Percentiles rank a stretch among this genome's conserved stretches.
These are phyloP conservation scores for Calycopis cecrops DNA, from an alignment of 1,140 invertebrate genomes.

Conservation along the genomic window DNA sequence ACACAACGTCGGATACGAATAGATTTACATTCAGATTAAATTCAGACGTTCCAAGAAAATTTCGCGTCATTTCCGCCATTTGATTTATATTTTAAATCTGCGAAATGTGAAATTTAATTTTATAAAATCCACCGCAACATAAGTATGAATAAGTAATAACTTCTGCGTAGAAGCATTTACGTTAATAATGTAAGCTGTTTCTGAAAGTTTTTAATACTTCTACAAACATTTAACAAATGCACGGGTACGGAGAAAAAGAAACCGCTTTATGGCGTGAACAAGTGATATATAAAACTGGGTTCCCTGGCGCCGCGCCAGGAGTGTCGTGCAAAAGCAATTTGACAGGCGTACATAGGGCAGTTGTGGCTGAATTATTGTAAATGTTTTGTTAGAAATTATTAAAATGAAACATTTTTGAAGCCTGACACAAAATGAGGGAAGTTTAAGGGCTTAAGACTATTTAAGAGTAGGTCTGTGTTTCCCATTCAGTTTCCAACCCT, in stretches of 20 bases:
- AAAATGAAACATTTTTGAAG: not conserved
- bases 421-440: no score
- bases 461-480: no score
- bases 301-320: not conserved
- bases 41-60: constrained; percentile 6
- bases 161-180: constrained; percentile 4
- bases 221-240: constrained; percentile 10
- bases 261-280: not conserved
- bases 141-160: constrained; percentile 11
- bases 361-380: not conserved
- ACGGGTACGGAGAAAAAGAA: not conserved
- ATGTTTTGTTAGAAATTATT: not conserved
- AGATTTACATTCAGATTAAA: constrained; percentile 4
- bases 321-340: not conserved
- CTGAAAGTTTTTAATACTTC: constrained; percentile 9
- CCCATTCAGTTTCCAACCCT: no score
- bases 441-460: no score
- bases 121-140: not conserved
- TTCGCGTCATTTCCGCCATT: constrained; percentile 2
- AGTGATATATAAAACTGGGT: constrained; percentile 8
- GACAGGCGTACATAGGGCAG: not conserved
- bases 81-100: constrained; percentile 12
- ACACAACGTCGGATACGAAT: not conserved
- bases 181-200: constrained; percentile 5
- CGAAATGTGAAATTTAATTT: constrained; percentile 6